phyloP scores from a whole-genome alignment of 1,140 invertebrate genomes.

The Drosophila athabasca region DNA sequence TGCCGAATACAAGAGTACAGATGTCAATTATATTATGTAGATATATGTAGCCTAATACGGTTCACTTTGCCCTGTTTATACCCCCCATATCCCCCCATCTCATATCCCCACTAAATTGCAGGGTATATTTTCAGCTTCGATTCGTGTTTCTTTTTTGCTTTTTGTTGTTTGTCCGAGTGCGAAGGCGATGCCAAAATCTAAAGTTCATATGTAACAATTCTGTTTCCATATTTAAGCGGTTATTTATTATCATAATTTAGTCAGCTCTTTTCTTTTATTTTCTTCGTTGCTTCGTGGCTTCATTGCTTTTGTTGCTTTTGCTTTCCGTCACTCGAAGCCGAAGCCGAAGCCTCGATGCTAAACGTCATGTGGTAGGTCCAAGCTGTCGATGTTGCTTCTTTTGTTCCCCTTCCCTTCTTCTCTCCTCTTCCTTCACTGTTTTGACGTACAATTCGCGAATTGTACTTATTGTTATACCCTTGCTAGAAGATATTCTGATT shows the following conservation, averaged over 20 bases:
- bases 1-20: too few relatives aligned
- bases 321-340: conserved; percentile 2
- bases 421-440: neutral
- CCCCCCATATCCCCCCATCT: too few relatives aligned
- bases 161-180: too few relatives aligned
- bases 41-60: too few relatives aligned
- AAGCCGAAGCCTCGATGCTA: conserved; percentile 24
- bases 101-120: too few relatives aligned
- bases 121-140: too few relatives aligned
- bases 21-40: too few relatives aligned
- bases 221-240: conserved; percentile 32
- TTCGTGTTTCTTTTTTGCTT: too few relatives aligned
- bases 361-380: conserved; percentile 68
- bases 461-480: conserved; percentile 13
- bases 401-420: neutral
- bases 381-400: conserved; percentile 6
- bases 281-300: neutral
- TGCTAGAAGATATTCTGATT: too few relatives aligned
- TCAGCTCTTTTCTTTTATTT: conserved; percentile 20
- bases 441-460: conserved; percentile 16
- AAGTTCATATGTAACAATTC: conserved; percentile 45
- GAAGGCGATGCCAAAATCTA: conserved; percentile 14
- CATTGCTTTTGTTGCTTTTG: conserved; percentile 7
- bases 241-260: conserved; percentile 60
- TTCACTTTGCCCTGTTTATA: too few relatives aligned